Conservation (phyloP, 2,888 invertebrate species). For the Aleiodes alternator region DNA sequence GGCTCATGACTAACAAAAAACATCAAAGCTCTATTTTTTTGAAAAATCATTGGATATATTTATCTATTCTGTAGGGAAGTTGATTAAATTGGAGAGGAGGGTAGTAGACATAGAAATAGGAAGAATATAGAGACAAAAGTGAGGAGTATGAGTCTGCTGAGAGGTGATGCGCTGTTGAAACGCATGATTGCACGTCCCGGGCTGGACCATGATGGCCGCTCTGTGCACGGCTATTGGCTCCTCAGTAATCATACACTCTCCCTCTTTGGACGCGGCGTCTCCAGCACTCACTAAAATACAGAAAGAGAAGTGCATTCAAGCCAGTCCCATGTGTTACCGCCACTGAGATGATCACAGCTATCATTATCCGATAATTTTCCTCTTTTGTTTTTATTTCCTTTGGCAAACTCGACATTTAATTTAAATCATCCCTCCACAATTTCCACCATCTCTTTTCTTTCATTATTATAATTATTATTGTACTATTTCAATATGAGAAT, state of each 20-base stretch:
- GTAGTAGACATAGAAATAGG: too few species aligned
- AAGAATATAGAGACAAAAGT: conserved; percentile 10
- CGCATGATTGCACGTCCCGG: conserved; percentile 74
- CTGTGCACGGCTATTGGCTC: conserved; percentile 73
- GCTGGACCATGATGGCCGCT: conserved; percentile 75
- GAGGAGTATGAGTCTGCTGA: conserved; percentile 9
- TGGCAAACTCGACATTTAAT: conserved; percentile 66
- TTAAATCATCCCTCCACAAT: conserved; percentile 66
- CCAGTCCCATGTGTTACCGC: conserved; percentile 48
- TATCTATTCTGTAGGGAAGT: too few species aligned
- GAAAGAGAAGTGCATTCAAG: conserved; percentile 6
- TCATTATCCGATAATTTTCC: conserved; percentile 72
- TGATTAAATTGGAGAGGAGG: too few species aligned
- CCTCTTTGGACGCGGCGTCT: conserved; percentile 56
- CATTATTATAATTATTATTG: conserved; percentile 34
- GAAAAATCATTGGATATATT: too few species aligned
- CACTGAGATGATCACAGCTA: conserved; percentile 61
- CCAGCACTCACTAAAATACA: conserved; percentile 45
- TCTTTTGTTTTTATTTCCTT: conserved; percentile 56
- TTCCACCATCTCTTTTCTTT: conserved; percentile 47
- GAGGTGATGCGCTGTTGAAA: conserved; percentile 52
- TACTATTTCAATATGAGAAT: too few species aligned
- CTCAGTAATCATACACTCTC: conserved; percentile 72
- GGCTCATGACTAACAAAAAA: too few species aligned
- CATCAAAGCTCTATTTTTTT: too few species aligned